Evolutionary conservation across 2,797 vertebrate genomes (phyloP).

Genomic region (Falco berigora): DNA sequence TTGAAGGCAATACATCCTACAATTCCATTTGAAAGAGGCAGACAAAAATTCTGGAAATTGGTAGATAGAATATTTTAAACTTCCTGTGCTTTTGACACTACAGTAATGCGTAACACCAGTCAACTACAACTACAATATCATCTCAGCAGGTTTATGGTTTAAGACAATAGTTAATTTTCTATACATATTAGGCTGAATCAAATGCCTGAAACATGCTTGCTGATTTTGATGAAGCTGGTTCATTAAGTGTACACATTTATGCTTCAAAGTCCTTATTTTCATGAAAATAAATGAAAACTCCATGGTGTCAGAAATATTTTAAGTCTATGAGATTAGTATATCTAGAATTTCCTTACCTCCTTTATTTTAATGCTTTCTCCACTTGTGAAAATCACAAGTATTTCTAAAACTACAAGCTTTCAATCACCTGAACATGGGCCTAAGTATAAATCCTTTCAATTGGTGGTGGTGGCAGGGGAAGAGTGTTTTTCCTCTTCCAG

Average conservation of each 20-base stretch:
- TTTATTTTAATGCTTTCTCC: background rate
- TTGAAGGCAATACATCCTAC: background rate
- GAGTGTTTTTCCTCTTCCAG: background rate
- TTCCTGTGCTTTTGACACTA: background rate
- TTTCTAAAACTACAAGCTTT: background rate
- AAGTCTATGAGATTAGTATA: background rate
- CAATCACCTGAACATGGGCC: background rate
- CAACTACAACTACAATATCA: background rate
- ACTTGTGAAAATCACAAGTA: background rate
- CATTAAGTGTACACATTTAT: background rate
- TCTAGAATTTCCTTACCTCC: background rate
- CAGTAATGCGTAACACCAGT: background rate
- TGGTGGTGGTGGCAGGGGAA: background rate
- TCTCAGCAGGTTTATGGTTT: background rate
- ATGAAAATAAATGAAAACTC: background rate
- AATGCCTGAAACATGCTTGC: background rate
- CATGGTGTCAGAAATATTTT: background rate
- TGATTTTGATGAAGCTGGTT: background rate
- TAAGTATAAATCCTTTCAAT: background rate
- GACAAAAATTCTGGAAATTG: background rate
- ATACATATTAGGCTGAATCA: background rate
- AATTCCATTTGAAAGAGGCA: background rate
- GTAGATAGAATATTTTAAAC: background rate
- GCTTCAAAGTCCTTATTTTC: background rate
- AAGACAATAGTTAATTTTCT: background rate